Base-by-base conservation (phyloP, 2,888 invertebrate species). In the Cerastoderma edule region DNA sequence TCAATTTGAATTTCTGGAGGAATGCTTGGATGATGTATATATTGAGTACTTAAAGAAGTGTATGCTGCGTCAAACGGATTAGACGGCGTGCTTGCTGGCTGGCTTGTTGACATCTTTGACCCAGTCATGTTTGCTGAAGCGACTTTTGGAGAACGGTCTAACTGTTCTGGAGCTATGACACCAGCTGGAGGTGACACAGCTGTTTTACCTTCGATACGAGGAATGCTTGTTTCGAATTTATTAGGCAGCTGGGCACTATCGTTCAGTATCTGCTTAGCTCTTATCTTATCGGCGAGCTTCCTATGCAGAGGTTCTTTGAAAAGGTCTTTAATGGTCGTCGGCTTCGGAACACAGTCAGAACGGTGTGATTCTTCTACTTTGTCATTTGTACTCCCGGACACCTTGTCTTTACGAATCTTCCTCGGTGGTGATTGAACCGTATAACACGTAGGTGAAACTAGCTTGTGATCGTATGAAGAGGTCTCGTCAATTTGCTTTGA, bases 161-260 rank as follows among this genome's bases (percentile, higher is more conserved):
- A 57, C 10, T 69, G 56, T 28, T 48, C 56, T 5, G 74, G 74
- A 10, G 74, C 74, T 19, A 66, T 32, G 33, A 67, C 57, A 22
- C 65, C 74, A 27, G 32, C 39, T 0, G 67, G 56, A 2, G 74
- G 74, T 8, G 74, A 75, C 22, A 50, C 50, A 32, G 65, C 53
- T 30, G 64, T 71, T 71, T n/a, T n/a, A n/a, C n/a, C n/a, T n/a
- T n/a, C n/a, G n/a, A n/a, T n/a, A n/a, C n/a, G n/a, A n/a, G n/a
- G 56, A 13, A 30, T 10, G 19, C n/a, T 39, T 56, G 16, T 6
- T 22, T 39, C 22, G 1, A 60, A 4, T 5, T 60, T 24, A 60
- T 19, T 10, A 1, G 60, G n/a, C 22, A 33, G 5, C 4, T 0
- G 2, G 8, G 54, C 13, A 48, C 16, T 16, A 5, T 35, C 13